A percentile compares a stretch with the other conserved stretches of the same genome.
phyloP scores from a whole-genome alignment of 2,888 invertebrate genomes.

The Erynnis tages region DNA sequence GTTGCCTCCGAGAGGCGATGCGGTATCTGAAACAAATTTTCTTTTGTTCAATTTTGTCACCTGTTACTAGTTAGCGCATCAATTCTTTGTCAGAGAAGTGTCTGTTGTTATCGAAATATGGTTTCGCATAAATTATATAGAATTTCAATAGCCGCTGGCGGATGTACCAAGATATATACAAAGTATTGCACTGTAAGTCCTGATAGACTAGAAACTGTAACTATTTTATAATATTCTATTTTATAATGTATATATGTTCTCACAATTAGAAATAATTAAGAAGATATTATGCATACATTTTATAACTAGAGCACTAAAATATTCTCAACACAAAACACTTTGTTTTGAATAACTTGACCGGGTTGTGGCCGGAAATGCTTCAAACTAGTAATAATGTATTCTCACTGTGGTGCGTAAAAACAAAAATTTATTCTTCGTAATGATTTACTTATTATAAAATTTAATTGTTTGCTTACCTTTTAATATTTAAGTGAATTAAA shows the following conservation, averaged over 20 bases:
- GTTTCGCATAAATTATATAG: constrained; percentile 2
- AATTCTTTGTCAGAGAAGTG: background rate
- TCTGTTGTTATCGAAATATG: background rate
- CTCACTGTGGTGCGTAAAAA: background rate
- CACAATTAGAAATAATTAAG: no score
- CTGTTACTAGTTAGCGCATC: background rate
- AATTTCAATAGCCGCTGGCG: background rate
- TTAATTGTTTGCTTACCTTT: constrained; percentile 51
- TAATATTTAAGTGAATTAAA: constrained; percentile 49
- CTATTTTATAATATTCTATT: no score
- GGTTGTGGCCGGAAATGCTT: constrained; percentile 65
- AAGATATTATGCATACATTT: no score
- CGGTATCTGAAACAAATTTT: constrained; percentile 48
- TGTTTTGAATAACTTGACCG: constrained; percentile 76
- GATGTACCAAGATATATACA: constrained; percentile 1
- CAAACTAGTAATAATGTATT: constrained; percentile 32
- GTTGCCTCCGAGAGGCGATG: constrained; percentile 41
- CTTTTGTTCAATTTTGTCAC: constrained; percentile 14
- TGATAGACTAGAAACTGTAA: no score
- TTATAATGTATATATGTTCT: no score
- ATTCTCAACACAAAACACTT: constrained; percentile 41
- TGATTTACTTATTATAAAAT: constrained; percentile 27
- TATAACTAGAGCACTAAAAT: background rate
- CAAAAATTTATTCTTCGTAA: background rate
- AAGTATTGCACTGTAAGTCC: background rate